Conservation (phyloP, 2,113 vertebrate genomes). For the Machaerirhynchus nigripectus region DNA sequence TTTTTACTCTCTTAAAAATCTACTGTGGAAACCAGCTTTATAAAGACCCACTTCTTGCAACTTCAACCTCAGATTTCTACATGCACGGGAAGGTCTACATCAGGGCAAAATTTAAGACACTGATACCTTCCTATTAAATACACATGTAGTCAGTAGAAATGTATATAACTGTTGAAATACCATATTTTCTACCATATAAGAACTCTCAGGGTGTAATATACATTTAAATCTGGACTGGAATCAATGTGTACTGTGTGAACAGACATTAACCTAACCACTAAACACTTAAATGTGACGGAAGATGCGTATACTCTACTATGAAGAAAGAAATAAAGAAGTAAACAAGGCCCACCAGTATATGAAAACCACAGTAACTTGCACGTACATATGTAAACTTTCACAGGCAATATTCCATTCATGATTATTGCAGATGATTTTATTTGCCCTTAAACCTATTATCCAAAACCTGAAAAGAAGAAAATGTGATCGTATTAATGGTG, state of each 20-base stretch:
- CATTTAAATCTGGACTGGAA: neutral
- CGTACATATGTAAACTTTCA: neutral
- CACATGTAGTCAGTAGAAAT: neutral
- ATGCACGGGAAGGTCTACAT: neutral
- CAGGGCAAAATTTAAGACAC: neutral
- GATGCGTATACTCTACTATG: neutral
- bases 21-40: neutral
- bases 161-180: neutral
- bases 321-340: neutral
- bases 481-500: neutral
- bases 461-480: neutral
- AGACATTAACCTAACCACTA: neutral
- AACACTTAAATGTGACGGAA: neutral
- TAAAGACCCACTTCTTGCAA: neutral
- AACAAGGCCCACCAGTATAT: neutral
- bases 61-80: neutral
- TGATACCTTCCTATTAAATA: neutral
- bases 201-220: neutral
- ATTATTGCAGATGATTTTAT: neutral
- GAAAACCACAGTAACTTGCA: neutral
- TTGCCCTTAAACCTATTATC: neutral
- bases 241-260: neutral
- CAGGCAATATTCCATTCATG: neutral
- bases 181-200: neutral
- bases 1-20: neutral